Evolutionary conservation across 2,888 invertebrate species (phyloP).

Genomic region (Dioctria rufipes): DNA sequence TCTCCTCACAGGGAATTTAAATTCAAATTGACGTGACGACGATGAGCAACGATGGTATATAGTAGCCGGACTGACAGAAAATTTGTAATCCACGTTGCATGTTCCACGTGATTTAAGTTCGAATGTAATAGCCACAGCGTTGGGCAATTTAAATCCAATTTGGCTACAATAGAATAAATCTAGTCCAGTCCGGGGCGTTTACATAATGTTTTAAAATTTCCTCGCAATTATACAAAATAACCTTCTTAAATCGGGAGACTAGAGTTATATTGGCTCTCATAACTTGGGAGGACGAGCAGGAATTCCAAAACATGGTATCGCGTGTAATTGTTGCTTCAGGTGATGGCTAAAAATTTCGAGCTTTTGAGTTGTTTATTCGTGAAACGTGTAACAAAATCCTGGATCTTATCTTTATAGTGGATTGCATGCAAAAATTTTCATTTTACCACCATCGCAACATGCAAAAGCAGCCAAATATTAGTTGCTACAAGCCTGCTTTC

Average conservation of each 20-base stretch:
- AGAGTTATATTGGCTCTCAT: background rate
- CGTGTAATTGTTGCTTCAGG: conserved; percentile 13
- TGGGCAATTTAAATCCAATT: conserved; percentile 34
- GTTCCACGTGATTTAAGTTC: conserved; percentile 5
- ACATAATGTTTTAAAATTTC: background rate
- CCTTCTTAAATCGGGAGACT: background rate
- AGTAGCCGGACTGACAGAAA: conserved; percentile 19
- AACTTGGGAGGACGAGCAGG: background rate
- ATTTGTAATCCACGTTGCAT: conserved; percentile 23
- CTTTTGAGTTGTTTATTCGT: conserved; percentile 4
- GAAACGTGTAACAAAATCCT: conserved; percentile 16
- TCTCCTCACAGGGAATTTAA: conserved; percentile 6
- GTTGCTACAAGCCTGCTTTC: no score
- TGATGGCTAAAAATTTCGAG: background rate
- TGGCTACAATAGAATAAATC: conserved; percentile 15
- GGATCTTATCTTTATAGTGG: background rate
- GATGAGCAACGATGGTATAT: background rate
- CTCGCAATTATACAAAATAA: background rate
- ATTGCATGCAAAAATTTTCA: background rate
- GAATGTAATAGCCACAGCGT: background rate
- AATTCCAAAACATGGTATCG: background rate
- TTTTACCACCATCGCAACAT: no score
- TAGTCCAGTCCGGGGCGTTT: background rate
- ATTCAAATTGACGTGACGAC: conserved; percentile 28
- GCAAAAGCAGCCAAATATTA: no score